Base-by-base conservation (phyloP, 2,888 invertebrate genomes). In the Leptodirus hochenwartii region DNA sequence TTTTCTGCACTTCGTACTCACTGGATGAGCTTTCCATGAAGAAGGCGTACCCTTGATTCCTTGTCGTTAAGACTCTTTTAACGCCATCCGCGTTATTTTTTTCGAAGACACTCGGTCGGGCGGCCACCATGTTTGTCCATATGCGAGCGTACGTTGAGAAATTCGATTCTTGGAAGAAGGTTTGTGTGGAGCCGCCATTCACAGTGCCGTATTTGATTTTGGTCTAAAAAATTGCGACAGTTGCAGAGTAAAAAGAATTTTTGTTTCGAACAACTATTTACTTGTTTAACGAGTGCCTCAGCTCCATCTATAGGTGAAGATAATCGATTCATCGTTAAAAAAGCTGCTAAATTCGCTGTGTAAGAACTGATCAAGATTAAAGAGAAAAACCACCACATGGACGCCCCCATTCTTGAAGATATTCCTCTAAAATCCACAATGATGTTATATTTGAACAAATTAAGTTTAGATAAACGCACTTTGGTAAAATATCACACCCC, bases 21-120 rank as follows among this genome's bases (percentile, higher is more conserved):
- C 96, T 77, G 3, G 81, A 79, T 0, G 90, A 80, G 2, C 90
- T 91, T 59, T 98, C 96, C 87, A 95, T 93, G 28, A 98, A 64
- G 53, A 81, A 96, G 2, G 96, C 96, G 51, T 90, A 98, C 26
- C 64, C 62, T 33, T 75, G 66, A 33, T 78, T 68, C 51, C 79
- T 80, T 10, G 70, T 73, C 49, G 73, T 76, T 29, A 66, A 46
- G 0, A 93, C 93, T 37, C 85, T 64, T 5, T 82, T 77, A 1
- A 88, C 74, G 0, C 93, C 96, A 45, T 85, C 82, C 12, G 69
- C 68, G 48, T 90, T 93, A 43, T 65, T 73, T 34, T 66, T 69
- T 5, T 77, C 72, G 52, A 88, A 90, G 1, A 91, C 87, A 0
- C 74, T 68, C 0, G 88, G 87, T 29, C 48, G 64, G 3, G 80